Evolutionary conservation across 1,140 invertebrate genomes (phyloP).

Genomic region (Scaptomyza hsui): DNA sequence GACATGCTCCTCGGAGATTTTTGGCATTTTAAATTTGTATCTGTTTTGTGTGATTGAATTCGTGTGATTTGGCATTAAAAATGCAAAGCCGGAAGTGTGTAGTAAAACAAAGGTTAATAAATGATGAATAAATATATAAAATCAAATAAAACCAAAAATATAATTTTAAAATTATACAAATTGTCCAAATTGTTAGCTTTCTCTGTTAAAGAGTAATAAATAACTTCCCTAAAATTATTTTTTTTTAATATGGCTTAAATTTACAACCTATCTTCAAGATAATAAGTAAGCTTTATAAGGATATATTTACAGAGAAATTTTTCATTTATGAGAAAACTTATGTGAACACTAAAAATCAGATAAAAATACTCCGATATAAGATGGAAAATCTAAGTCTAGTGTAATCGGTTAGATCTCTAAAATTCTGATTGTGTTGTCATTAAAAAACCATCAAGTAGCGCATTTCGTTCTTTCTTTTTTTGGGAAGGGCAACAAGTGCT

Average conservation of each 20-base stretch:
- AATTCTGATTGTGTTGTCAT: conserved; percentile 13
- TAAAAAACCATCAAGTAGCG: conserved; percentile 34
- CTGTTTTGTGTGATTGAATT: neutral
- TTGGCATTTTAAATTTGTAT: neutral
- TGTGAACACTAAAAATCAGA: neutral
- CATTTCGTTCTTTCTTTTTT: neutral
- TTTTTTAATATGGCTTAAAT: no score
- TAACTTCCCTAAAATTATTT: no score
- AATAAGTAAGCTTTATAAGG: no score
- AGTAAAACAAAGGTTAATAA: neutral
- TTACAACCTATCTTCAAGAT: no score
- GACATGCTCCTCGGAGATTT: neutral
- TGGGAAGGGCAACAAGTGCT: neutral
- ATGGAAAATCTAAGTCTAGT: neutral
- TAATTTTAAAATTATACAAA: no score
- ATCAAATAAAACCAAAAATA: neutral
- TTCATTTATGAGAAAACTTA: no score
- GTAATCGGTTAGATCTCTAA: conserved; percentile 1
- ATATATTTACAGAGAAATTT: no score
- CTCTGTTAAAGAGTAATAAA: no score
- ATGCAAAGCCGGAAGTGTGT: neutral
- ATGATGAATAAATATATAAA: neutral
- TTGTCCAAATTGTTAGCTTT: no score
- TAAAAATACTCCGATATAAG: neutral
- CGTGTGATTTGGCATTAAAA: conserved; percentile 1